Evolutionary conservation across 2,888 invertebrate genomes (phyloP), one percentile per base, ranked within the genome.

Genomic region (Ischnus inquisitorius): DNA sequence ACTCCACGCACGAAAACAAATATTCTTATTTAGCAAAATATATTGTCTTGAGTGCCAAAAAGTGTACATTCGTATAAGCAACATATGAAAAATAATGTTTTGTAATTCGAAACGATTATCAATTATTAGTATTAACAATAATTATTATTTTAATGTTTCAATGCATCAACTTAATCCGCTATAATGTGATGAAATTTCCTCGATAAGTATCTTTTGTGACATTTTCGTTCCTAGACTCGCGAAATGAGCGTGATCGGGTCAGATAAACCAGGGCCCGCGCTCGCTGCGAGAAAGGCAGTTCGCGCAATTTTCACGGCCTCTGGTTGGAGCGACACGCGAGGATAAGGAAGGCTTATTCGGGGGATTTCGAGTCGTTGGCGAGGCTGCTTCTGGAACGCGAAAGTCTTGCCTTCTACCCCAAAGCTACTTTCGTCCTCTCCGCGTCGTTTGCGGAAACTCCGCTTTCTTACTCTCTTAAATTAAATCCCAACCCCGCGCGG

Each of bases 401-500:
- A 77, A 88, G 86, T 65, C 65, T 14, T 16, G 34, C 25, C 34
- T 57, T 57, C 68, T 46, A 62, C 48, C 51, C 74, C 41, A 60
- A 79, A 71, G 72, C 62, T 65, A 78, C 74, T 82, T 65, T 48
- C 71, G 28, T 54, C 79, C 78, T 78, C 74, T 69, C 57, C 25
- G 64, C 41, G 39, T 79, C 76, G 77, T 77, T 72, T 72, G 71
- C 19, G 28, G 28, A 82, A 79, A 79, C 79, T 80, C 78, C 80
- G 77, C 80, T 85, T 83, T 80, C 60, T 83, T 79, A 79, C 85
- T 84, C 83, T 84, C 84, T 86, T 83, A 86, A 87, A 88, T 88
- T 87, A 88, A 88, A 88, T 88, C 84, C 84, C 74, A 54, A 82
- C 75, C 79, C 76, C 62, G 64, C 19, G 39, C 62, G 6, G 41